Evolutionary conservation across 2,113 vertebrate genomes (phyloP), one percentile per base, ranked within the genome.

Genomic region (Macroglossus sobrinus): DNA sequence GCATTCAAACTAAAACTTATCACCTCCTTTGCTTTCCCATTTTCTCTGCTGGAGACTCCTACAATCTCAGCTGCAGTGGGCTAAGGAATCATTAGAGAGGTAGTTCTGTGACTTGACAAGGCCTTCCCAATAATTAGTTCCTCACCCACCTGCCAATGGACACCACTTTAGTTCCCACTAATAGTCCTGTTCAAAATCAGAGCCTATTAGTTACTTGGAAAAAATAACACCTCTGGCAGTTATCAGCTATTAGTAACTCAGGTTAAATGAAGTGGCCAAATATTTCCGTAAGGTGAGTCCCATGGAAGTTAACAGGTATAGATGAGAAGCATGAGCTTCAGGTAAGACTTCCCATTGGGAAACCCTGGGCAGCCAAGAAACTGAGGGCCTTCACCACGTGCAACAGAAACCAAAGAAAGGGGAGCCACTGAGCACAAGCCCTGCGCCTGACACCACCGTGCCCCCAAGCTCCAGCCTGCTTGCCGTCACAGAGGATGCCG

Each of bases 161-260:
- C 47, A 79, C 63, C 40, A 30, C 28, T 55, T 87, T 13, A 18
- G 4, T 45, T 64, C 5, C 75, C 28, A 50, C 38, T 64, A n/a
- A 43, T 3, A 38, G 47, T 18, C 33, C 72, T 91, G 69, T 43
- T 88, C 33, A 68, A 91, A 78, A 89, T 26, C 68, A 43, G 43
- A 88, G 45, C 59, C 24, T 75, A 5, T 59, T 63, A n/a, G n/a
- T 69, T 93, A 64, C 19, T 69, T 50, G 8, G 69, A 68, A 63
- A 80, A 89, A 78, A 68, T 78, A 89, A 63, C 33, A 84, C 12
- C 38, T 24, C 0, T 0, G 16, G 33, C n/a, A 40, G 21, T 47
- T 84, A 71, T 93, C 50, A 63, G 12, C 19, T 90, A 63, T 57
- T 86, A 82, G 24, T 61, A 89, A 85, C 14, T 28, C 35, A 95